Evolutionary conservation across 2,888 invertebrate genomes (phyloP).

Genomic region (Ectobius pallidus): DNA sequence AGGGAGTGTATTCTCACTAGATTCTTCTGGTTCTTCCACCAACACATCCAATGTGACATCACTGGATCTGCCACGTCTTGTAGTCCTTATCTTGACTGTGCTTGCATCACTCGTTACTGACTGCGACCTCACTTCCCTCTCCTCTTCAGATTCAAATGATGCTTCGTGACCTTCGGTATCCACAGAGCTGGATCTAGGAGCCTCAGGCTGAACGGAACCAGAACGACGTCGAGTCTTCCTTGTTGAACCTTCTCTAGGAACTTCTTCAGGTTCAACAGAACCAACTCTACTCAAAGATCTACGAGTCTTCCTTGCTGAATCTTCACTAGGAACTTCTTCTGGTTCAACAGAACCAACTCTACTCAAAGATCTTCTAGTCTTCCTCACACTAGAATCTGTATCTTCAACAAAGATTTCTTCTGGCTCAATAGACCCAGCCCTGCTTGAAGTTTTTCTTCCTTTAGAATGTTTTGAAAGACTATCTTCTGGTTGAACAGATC

Average conservation of each 20-base stretch:
- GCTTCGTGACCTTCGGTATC: not conserved
- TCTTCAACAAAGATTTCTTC: not conserved
- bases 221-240: not conserved
- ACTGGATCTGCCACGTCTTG: not conserved
- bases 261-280: not conserved
- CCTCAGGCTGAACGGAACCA: not conserved
- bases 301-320: too few species aligned
- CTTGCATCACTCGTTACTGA: constrained; percentile 11
- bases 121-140: not conserved
- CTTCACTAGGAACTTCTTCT: not conserved
- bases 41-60: not conserved
- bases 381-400: not conserved
- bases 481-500: not conserved
- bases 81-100: not conserved
- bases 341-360: not conserved
- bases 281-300: not conserved
- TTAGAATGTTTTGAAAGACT: not conserved
- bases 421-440: not conserved
- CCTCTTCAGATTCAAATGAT: not conserved
- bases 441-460: not conserved
- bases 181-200: not conserved
- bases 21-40: not conserved
- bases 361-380: not conserved
- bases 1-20: not conserved
- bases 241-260: not conserved